Evolutionary conservation across 1,140 invertebrate species (phyloP).

Genomic region (Pomacea maculata): DNA sequence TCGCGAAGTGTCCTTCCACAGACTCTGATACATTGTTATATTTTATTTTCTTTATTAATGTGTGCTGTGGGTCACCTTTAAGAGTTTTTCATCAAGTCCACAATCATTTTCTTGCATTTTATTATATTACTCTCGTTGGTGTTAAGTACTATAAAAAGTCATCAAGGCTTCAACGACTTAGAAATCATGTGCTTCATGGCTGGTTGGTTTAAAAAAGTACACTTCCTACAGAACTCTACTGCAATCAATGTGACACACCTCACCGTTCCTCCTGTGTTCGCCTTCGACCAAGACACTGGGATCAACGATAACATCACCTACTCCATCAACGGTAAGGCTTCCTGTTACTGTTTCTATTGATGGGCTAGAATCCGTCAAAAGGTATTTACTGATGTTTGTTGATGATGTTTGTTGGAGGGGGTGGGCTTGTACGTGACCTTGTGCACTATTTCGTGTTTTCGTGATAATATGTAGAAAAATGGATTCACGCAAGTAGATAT

Average conservation of each 20-base stretch:
- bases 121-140: background rate
- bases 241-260: too few species aligned
- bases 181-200: background rate
- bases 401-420: too few species aligned
- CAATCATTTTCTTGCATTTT: background rate
- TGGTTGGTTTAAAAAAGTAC: background rate
- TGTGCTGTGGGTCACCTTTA: too few species aligned
- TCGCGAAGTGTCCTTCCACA: too few species aligned
- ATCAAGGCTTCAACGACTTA: background rate
- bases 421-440: too few species aligned
- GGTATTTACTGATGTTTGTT: too few species aligned
- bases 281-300: constrained; percentile 3
- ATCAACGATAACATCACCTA: background rate
- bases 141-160: background rate
- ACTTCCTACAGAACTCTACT: background rate
- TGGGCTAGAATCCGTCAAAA: too few species aligned
- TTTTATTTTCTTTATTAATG: too few species aligned
- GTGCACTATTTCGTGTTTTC: too few species aligned
- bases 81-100: background rate
- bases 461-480: background rate
- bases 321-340: background rate
- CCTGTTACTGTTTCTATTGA: background rate
- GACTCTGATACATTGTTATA: too few species aligned
- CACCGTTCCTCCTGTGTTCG: background rate
- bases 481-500: background rate